phyloP scores from a whole-genome alignment of 2,888 invertebrate genomes.

The Nineta flava region DNA sequence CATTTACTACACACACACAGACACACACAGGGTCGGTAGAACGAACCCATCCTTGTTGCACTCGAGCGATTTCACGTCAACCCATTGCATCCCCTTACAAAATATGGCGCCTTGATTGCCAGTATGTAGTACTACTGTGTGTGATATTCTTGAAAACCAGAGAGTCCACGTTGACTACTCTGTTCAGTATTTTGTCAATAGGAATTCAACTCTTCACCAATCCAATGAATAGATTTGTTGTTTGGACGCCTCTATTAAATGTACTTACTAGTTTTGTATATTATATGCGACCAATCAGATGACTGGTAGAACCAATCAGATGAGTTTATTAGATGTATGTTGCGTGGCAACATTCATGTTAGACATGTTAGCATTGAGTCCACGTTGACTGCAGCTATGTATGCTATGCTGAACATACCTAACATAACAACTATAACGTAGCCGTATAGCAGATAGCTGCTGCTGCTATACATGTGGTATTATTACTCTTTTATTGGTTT shows the following conservation, averaged over 20 bases:
- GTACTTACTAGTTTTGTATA: too few species aligned
- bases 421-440: too few species aligned
- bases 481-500: too few species aligned
- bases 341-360: neutral
- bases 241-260: neutral
- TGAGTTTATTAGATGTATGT: neutral
- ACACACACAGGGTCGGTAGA: constrained; percentile 22
- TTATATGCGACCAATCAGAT: too few species aligned
- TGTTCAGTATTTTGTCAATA: too few species aligned
- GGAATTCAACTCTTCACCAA: neutral
- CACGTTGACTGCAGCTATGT: too few species aligned
- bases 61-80: constrained; percentile 31
- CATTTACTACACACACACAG: constrained; percentile 19
- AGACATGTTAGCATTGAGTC: too few species aligned
- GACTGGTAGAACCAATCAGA: constrained; percentile 15
- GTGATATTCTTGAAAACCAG: constrained; percentile 23
- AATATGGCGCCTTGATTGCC: constrained; percentile 36
- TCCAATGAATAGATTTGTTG: too few species aligned
- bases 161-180: constrained; percentile 25
- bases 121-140: constrained; percentile 20
- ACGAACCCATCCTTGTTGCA: constrained; percentile 29
- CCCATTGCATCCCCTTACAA: constrained; percentile 32
- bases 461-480: too few species aligned
- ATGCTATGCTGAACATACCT: too few species aligned
- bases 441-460: too few species aligned